Conservation (phyloP, 2,888 invertebrate genomes). For the Adelognathus sp. region DNA sequence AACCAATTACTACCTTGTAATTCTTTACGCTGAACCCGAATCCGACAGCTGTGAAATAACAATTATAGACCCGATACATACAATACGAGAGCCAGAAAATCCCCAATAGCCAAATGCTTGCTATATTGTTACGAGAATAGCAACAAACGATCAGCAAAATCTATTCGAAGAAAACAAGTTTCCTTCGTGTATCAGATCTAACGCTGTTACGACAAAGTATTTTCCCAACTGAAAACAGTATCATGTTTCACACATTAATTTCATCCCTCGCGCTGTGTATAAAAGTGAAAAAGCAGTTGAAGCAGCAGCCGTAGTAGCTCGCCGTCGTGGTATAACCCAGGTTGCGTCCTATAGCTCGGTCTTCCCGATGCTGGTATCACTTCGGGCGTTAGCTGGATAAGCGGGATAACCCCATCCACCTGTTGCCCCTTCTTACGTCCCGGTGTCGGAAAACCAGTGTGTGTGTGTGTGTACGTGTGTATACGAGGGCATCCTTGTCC, state of each 20-base stretch:
- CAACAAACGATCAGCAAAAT: too few relatives aligned
- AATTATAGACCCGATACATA: too few relatives aligned
- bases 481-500: slow-evolving; percentile 32
- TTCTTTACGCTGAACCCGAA: too few relatives aligned
- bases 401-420: slow-evolving; percentile 80
- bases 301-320: slow-evolving; percentile 14
- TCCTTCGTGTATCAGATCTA: too few relatives aligned
- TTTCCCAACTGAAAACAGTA: neutral
- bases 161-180: too few relatives aligned
- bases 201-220: neutral
- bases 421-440: slow-evolving; percentile 79
- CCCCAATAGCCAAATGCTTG: too few relatives aligned
- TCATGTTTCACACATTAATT: neutral
- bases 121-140: too few relatives aligned
- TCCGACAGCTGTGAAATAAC: too few relatives aligned
- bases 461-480: neutral
- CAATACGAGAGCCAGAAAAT: too few relatives aligned
- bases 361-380: slow-evolving; percentile 75
- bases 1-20: too few relatives aligned
- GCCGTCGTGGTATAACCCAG: neutral
- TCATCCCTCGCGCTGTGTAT: neutral
- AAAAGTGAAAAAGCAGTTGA: neutral
- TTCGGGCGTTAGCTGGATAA: slow-evolving; percentile 80
- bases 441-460: slow-evolving; percentile 36
- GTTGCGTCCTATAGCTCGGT: slow-evolving; percentile 50